Base-by-base conservation (phyloP, 2,113 vertebrate species). In the Ciconia stormi region DNA sequence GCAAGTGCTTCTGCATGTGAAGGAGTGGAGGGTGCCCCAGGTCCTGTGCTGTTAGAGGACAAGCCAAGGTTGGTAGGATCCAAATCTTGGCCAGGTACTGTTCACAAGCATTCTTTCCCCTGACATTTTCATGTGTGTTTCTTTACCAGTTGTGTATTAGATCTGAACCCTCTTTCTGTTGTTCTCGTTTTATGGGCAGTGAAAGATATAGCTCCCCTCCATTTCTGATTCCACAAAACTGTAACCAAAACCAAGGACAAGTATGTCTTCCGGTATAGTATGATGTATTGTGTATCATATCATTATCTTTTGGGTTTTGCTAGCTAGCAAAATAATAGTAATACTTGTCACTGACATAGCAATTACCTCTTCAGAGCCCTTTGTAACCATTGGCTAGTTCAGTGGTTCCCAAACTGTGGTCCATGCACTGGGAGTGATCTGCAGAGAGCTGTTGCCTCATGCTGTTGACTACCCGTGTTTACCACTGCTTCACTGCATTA, bases 321-420 rank as follows among this genome's bases (percentile, higher is more conserved):
- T 91, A 93, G 72, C 80, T 63, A 94, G 81, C n/a, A 94, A 94
- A 95, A 95, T 81, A 96, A 63, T 87, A 95, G 79, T 83, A 83
- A 78, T 87, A 40, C 29, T 94, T 95, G 79, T 26, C 38, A 89
- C 30, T 84, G 74, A 79, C 89, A 89, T 89, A 74, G 65, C 77
- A 94, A 97, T 97, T 97, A 95, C 72, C 15, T 47, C 56, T 74
- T 84, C 73, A 40, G 65, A 82, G 47, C 10, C 36, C 63, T 89
- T 80, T 73, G 53, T 55, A 89, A 63, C 38, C 34, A 44, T 44
- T 87, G 77, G 55, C 18, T 59, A 10, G 55, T 34, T 74, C 72
- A 6, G 4, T 81, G 69, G 36, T 84, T 94, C 55, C 38, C 80
- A 84, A 53, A 70, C 59, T 40, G 0, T 1, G 20, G 32, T 29